Evolutionary conservation across 2,888 invertebrate species (phyloP), one percentile per base, ranked within the genome.

Genomic region (Nasonovia ribisnigri): DNA sequence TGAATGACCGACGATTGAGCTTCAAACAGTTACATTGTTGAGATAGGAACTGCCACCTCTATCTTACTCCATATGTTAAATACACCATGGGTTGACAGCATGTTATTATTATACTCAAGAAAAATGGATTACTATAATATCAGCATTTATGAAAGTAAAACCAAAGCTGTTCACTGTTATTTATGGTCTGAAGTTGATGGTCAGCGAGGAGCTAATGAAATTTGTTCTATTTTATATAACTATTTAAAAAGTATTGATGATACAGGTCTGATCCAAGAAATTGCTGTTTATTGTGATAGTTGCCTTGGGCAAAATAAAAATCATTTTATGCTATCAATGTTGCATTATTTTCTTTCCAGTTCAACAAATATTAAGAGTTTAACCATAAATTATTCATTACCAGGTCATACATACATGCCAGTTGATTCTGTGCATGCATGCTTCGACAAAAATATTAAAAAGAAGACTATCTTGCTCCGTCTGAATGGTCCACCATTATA

Each of bases 351-450:
- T 77, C 13, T 92, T 36, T 24, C 8, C 51, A 89, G 3, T 42
- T 84, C 87, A 16, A 60, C n/a, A 26, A 42, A 94, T 84, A 84
- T 94, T 0, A 89, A 67, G 10, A 43, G 26, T 43, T 43, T 94
- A 60, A 84, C 86, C 1, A 26, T 94, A 94, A 95, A 95, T 94
- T 95, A 94, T 94, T 95, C 95, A 42, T 95, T 95, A 92, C 94
- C 95, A 29, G 95, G 95, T n/a, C 95, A 95, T 94, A 95, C 95
- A 2, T 95, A 95, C 94, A 95, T 95, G 95, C 95, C 95, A 94
- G 95, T 95, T 48, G 95, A 96, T 94, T 95, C 95, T 0, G 95
- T 95, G 3, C 96, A 96, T 94, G 95, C 95, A 42, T 94, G 94
- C 1, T 95, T 96, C 88, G 96, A 96, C 95, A 95, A 95, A 92